phyloP scores from a whole-genome alignment of 2,797 vertebrate genomes.

The Periophthalmus magnuspinnatus region DNA sequence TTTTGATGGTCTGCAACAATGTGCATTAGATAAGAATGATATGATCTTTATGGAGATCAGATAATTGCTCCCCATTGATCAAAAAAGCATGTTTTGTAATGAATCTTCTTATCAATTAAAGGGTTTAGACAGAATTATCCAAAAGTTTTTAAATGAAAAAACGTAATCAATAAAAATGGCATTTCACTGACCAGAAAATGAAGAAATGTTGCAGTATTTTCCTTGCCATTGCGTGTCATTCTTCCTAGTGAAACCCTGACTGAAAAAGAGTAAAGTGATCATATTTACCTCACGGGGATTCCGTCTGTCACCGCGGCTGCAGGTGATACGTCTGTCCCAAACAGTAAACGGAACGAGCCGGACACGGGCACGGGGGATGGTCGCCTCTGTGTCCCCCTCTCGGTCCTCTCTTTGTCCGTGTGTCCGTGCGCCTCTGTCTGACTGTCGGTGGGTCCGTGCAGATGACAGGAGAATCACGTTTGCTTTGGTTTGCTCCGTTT shows the following conservation, averaged over 20 bases:
- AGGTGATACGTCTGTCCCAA: neutral
- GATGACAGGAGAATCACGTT: conserved; percentile 23
- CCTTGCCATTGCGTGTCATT: neutral
- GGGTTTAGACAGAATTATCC: neutral
- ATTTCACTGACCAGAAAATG: neutral
- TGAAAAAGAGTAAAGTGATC: neutral
- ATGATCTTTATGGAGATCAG: too few relatives aligned
- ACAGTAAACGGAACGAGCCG: neutral
- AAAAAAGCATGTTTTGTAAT: neutral
- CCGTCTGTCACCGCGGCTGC: neutral
- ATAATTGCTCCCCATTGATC: neutral
- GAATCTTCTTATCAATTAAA: neutral
- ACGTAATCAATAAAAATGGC: neutral
- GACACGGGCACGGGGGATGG: neutral
- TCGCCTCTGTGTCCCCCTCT: neutral
- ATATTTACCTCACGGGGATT: conserved; percentile 1
- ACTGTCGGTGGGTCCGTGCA: conserved; percentile 7
- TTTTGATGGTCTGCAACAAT: too few relatives aligned
- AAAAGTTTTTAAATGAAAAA: neutral
- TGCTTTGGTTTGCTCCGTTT: conserved; percentile 30
- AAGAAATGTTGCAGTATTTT: neutral
- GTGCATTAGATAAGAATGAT: too few relatives aligned
- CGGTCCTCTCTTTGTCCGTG: neutral
- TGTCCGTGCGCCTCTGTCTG: neutral
- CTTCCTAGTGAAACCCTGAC: too few relatives aligned